Evolutionary conservation across 2,888 invertebrate species (phyloP).

Genomic region (Sinohyriopsis cumingii): DNA sequence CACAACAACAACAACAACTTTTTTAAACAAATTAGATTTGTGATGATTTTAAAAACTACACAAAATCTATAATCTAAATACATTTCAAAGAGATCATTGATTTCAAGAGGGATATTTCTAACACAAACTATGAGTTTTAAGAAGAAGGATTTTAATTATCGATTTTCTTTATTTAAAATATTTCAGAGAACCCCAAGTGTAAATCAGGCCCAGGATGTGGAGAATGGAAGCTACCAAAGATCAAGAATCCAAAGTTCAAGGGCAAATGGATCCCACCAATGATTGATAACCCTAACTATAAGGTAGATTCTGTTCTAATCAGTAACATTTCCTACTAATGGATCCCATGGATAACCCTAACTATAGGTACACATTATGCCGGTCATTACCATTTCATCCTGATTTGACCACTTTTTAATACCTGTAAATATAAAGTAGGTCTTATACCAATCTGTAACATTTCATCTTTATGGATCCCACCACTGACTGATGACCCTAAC

Average conservation of each 20-base stretch:
- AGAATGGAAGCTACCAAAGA: conserved; percentile 86
- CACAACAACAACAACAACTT: no score
- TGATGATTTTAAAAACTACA: no score
- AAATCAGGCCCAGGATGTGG: conserved; percentile 90
- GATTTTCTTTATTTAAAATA: not conserved
- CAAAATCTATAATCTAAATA: no score
- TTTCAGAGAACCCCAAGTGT: conserved; percentile 87
- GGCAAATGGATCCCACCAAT: conserved; percentile 92
- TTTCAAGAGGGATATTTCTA: not conserved
- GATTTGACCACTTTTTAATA: no score
- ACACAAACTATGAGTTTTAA: not conserved
- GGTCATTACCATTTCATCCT: not conserved
- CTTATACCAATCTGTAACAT: no score
- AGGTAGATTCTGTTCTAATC: conserved; percentile 61
- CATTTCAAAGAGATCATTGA: no score
- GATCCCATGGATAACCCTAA: conserved; percentile 80
- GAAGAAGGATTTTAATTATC: not conserved
- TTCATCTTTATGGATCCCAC: conserved; percentile 82
- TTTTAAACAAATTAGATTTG: no score
- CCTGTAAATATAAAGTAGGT: no score
- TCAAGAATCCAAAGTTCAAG: conserved; percentile 93
- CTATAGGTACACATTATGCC: conserved; percentile 70
- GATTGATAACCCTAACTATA: conserved; percentile 75
- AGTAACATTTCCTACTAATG: conserved; percentile 76
- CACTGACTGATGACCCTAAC: conserved; percentile 75